Conservation (phyloP, 2,797 vertebrate genomes). For the Poeciliopsis turneri region DNA sequence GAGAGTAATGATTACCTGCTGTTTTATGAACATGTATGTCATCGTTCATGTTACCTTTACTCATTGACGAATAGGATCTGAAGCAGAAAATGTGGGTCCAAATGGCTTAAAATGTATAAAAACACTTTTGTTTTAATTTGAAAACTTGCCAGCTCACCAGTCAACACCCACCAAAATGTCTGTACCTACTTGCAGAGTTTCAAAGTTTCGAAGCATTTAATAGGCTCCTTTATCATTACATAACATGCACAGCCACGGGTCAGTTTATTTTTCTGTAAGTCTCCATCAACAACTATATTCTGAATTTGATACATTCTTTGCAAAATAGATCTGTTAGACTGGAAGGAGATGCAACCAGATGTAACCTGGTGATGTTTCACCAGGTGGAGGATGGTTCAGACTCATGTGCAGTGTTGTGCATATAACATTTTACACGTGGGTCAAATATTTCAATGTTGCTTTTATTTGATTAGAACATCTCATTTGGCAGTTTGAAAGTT, state of each 20-base stretch:
- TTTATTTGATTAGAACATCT: too few relatives aligned
- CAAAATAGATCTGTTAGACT: background rate
- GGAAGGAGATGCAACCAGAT: background rate
- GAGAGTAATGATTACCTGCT: constrained; percentile 49
- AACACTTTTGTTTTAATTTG: background rate
- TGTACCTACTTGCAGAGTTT: background rate
- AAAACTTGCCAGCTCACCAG: background rate
- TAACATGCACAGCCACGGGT: background rate
- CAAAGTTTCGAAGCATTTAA: background rate
- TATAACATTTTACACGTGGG: background rate
- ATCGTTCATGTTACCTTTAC: constrained; percentile 13
- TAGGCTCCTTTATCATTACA: background rate
- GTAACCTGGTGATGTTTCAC: background rate
- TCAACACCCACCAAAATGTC: background rate
- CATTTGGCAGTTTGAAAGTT: too few relatives aligned
- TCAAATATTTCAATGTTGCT: background rate
- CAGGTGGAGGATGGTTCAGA: background rate
- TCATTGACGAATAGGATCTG: background rate
- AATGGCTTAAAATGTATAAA: background rate
- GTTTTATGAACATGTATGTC: constrained; percentile 22
- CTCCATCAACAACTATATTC: background rate
- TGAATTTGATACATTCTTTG: background rate
- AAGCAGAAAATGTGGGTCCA: constrained; percentile 3
- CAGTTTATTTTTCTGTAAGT: background rate
- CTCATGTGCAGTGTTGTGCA: background rate